Percentiles rank a stretch among this genome's conserved stretches.
Evolutionary conservation across 1,140 invertebrate species (phyloP).

Genomic region (Megalonaias nervosa): DNA sequence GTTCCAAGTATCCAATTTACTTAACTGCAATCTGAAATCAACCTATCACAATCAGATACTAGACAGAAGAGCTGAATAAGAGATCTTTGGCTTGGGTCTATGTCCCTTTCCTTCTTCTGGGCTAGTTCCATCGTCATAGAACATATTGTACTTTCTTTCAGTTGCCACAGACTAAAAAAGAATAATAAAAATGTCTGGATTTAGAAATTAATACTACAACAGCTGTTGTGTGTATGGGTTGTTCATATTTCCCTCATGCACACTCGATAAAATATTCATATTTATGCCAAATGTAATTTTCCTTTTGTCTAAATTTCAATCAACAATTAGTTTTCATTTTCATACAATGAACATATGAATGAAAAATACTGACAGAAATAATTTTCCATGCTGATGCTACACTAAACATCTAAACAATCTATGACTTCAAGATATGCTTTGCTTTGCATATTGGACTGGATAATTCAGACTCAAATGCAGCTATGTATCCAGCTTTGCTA

Average conservation of each 20-base stretch:
- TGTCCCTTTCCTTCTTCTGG: conserved; percentile 46
- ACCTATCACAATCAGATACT: no score
- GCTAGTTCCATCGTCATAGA: conserved; percentile 45
- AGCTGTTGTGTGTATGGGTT: not conserved
- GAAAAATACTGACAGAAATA: not conserved
- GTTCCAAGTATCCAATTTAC: no score
- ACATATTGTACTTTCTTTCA: conserved; percentile 63
- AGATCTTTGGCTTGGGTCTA: conserved; percentile 47
- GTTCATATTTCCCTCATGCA: not conserved
- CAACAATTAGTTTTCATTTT: not conserved
- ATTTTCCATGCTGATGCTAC: not conserved
- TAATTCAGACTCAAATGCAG: no score
- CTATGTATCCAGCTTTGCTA: not conserved
- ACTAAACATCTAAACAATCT: not conserved
- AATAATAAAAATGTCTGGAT: conserved; percentile 11
- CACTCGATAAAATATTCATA: not conserved
- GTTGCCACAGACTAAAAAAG: conserved; percentile 67
- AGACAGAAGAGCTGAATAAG: conserved; percentile 34
- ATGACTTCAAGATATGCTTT: not conserved
- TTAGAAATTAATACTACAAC: not conserved
- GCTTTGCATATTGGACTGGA: not conserved
- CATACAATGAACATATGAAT: not conserved
- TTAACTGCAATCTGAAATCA: no score
- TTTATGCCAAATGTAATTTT: not conserved
- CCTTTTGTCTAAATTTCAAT: not conserved